Evolutionary conservation across 2,888 invertebrate species (phyloP).

Genomic region (Lithosia quadra): DNA sequence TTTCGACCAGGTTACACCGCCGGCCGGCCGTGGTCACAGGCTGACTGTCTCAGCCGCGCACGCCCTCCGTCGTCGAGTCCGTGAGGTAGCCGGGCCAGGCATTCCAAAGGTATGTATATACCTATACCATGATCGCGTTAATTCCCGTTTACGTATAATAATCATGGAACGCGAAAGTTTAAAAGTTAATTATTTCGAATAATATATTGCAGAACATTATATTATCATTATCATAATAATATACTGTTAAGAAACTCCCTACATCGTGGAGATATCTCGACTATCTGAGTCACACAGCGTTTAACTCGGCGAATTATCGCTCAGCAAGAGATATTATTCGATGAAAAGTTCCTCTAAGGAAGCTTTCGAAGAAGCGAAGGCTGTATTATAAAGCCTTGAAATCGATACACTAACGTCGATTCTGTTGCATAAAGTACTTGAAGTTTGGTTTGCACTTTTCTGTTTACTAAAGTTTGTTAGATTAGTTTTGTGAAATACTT

Average conservation of each 20-base stretch:
- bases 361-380: conserved; percentile 15
- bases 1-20: too few relatives aligned
- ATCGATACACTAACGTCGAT: conserved; percentile 12
- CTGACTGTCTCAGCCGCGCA: too few relatives aligned
- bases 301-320: conserved; percentile 32
- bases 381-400: conserved; percentile 1
- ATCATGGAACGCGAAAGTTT: too few relatives aligned
- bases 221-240: background rate
- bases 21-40: too few relatives aligned
- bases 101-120: too few relatives aligned
- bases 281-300: conserved; percentile 28
- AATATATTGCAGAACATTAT: background rate
- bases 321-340: conserved; percentile 40
- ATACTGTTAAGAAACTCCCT: background rate
- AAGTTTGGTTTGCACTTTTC: background rate
- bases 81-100: too few relatives aligned
- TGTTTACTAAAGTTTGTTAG: background rate
- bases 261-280: conserved; percentile 2
- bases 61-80: too few relatives aligned
- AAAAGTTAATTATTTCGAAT: too few relatives aligned
- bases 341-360: conserved; percentile 36
- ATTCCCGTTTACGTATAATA: too few relatives aligned
- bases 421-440: background rate
- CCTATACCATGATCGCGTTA: too few relatives aligned
- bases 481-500: background rate